Evolutionary conservation across 2,797 vertebrate genomes (phyloP), one percentile per base, ranked within the genome.

Genomic region (Luscinia luscinia): DNA sequence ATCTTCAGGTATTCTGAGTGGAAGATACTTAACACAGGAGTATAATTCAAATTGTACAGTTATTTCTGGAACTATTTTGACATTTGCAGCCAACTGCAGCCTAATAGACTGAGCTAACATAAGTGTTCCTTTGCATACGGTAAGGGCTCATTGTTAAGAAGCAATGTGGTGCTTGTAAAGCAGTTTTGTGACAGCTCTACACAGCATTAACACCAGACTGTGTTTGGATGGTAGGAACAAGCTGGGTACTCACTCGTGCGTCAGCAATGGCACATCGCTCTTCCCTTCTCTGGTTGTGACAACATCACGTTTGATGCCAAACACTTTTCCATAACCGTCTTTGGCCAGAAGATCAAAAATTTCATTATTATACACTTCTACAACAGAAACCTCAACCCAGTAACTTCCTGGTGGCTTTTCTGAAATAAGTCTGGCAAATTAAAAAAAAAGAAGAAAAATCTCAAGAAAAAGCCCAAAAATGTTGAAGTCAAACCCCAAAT

Each of bases 341-440:
- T 94, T 97, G 78, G 98, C 98, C 97, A 99, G 96, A 87, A 99
- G 98, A 96, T 99, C 99, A 84, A 98, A 97, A 90, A 98, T 93
- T 66, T 98, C 98, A 18, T 99, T 98, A 96, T 99, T 99, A 94
- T 98, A 98, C 62, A 99, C 98, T 96, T 99, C 98, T 93, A 98
- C 94, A 81, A 98, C 96, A 26, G 98, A 99, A 89, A 99, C 97
- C 43, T 98, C 98, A 70, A 98, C 98, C 14, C 95, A 96, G 76
- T 98, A 97, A 90, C 94, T 98, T 87, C 96, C 96, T 10, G 95
- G 74, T 15, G 98, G 97, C 81, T 98, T 98, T 96, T 98, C 98
- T 41, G 98, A 98, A 95, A 99, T 98, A 72, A 99, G 96, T 93
- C 98, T 99, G 95, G 72, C 54, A 83, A 88, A 91, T 38, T 30